phyloP scores from a whole-genome alignment of 1,140 invertebrate species.

The Euura lappo region DNA sequence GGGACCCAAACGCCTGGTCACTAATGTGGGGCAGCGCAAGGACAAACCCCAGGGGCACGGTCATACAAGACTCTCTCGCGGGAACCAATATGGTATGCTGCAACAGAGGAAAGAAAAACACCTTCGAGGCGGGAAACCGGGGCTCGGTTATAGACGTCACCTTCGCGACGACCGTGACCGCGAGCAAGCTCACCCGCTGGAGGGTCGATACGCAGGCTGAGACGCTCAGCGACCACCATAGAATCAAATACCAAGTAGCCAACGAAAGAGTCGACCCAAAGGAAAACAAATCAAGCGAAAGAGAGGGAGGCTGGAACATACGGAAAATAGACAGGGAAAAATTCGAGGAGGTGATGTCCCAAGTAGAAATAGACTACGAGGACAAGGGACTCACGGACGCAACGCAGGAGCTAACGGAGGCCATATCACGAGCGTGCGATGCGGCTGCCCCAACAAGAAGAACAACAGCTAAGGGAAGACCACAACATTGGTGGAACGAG shows the following conservation, averaged over 20 bases:
- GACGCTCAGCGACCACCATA: slow-evolving; percentile 23
- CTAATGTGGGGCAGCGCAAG: slow-evolving; percentile 23
- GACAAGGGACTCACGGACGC: too few species aligned
- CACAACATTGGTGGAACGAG: slow-evolving; percentile 40
- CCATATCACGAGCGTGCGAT: too few species aligned
- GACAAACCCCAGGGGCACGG: background rate
- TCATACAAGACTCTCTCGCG: background rate
- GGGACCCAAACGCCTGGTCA: slow-evolving; percentile 37
- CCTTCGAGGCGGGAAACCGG: slow-evolving; percentile 24
- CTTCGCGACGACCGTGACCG: slow-evolving; percentile 23
- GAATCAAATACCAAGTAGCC: background rate
- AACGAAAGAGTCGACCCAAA: too few species aligned
- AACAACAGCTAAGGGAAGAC: background rate
- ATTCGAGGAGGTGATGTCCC: too few species aligned
- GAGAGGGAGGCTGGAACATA: slow-evolving; percentile 19
- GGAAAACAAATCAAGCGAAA: too few species aligned
- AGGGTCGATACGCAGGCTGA: slow-evolving; percentile 16
- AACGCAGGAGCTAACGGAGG: too few species aligned
- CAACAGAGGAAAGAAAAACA: background rate
- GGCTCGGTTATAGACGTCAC: slow-evolving; percentile 33
- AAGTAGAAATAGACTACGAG: too few species aligned
- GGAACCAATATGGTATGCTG: background rate
- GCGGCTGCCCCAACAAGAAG: slow-evolving; percentile 9
- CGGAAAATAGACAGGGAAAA: slow-evolving; percentile 2
- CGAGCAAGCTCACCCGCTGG: slow-evolving; percentile 17